Evolutionary conservation across 2,113 vertebrate species (phyloP).

Genomic region (Melanotaenia duboulayi): DNA sequence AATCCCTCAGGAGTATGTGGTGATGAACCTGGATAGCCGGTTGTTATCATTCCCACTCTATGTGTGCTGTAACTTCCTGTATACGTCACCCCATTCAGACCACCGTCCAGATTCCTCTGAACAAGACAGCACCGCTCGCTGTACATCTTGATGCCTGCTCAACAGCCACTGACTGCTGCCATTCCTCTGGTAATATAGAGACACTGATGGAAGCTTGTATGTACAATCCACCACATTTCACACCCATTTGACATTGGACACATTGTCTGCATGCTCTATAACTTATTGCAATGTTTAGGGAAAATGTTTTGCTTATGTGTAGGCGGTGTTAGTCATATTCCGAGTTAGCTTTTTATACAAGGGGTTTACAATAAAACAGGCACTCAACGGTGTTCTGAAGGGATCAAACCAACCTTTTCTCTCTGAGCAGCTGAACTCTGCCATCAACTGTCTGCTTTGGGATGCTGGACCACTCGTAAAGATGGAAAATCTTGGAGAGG

Average conservation of each 20-base stretch:
- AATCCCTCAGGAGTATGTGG: constrained; percentile 90
- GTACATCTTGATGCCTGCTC: constrained; percentile 67
- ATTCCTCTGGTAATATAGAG: constrained; percentile 34
- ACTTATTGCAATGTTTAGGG: constrained; percentile 11
- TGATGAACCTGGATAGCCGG: constrained; percentile 96
- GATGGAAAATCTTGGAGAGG: constrained; percentile 8
- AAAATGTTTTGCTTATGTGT: constrained; percentile 34
- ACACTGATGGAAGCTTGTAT: constrained; percentile 39
- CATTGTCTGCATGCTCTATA: constrained; percentile 48
- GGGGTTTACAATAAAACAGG: not conserved
- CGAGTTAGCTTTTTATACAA: not conserved
- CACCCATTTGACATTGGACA: constrained; percentile 26
- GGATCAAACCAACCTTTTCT: constrained; percentile 14
- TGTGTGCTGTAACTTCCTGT: constrained; percentile 97
- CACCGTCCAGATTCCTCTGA: constrained; percentile 69
- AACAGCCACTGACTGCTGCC: constrained; percentile 15
- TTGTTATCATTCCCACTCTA: constrained; percentile 94
- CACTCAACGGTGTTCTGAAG: constrained; percentile 5
- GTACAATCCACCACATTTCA: constrained; percentile 42
- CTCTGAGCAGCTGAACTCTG: constrained; percentile 29
- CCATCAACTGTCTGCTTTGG: constrained; percentile 24
- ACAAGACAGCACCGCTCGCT: constrained; percentile 67
- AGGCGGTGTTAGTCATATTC: constrained; percentile 21
- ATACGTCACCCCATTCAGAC: constrained; percentile 87
- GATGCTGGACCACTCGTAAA: constrained; percentile 29